A percentile compares a stretch with the other conserved stretches of the same genome.
These are phyloP conservation scores for Argyrosomus japonicus DNA, from an alignment of 2,113 vertebrate genomes.

Conservation along the genomic window DNA sequence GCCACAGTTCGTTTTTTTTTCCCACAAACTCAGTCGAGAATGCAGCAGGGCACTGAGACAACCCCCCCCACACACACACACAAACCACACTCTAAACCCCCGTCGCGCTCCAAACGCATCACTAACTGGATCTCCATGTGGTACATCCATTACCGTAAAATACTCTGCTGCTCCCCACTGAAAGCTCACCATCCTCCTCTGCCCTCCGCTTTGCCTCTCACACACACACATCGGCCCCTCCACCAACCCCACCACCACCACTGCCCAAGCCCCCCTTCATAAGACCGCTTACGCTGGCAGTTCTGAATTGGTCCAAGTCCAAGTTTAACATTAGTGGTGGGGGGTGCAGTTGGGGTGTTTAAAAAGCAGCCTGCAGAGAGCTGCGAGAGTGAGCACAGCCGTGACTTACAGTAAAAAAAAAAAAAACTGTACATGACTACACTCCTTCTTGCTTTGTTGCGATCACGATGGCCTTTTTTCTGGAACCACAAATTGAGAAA, in stretches of 20 bases:
- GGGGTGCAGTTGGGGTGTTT: constrained; percentile 48
- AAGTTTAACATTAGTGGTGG: constrained; percentile 77
- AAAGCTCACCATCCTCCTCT: constrained; percentile 56
- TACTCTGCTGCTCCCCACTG: constrained; percentile 65
- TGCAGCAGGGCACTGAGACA: constrained; percentile 25
- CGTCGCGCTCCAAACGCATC: constrained; percentile 60
- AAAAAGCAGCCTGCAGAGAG: constrained; percentile 60
- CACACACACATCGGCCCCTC: constrained; percentile 15
- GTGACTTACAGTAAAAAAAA: constrained; percentile 30
- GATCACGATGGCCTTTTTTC: constrained; percentile 25
- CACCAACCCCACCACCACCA: neutral
- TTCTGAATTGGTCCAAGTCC: constrained; percentile 74
- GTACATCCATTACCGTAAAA: constrained; percentile 81
- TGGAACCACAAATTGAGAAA: constrained; percentile 38
- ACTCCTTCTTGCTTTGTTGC: constrained; percentile 38
- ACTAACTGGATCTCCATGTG: constrained; percentile 78
- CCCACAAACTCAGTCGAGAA: constrained; percentile 24
- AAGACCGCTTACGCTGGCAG: constrained; percentile 73
- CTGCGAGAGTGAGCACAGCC: constrained; percentile 56
- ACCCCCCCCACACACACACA: neutral
- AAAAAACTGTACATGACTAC: constrained; percentile 9
- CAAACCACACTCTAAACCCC: constrained; percentile 7
- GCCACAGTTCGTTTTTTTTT: constrained; percentile 23
- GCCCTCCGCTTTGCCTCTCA: constrained; percentile 17
- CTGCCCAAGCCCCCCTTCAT: constrained; percentile 27